These are phyloP conservation scores for Phataginus tetradactyla DNA, from an alignment of 2,797 vertebrate species.

Conservation along the genomic window DNA sequence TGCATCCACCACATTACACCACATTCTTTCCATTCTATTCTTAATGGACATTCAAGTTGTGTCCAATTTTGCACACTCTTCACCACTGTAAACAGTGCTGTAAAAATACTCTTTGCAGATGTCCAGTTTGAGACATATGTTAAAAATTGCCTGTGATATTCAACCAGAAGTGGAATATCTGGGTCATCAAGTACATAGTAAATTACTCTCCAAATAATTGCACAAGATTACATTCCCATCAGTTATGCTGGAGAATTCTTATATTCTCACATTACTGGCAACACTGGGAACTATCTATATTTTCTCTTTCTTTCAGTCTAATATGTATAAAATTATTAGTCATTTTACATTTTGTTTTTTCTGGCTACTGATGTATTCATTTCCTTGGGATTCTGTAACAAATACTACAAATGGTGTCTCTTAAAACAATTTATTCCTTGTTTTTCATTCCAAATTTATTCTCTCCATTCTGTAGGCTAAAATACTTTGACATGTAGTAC, in stretches of 20 bases:
- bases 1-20: neutral
- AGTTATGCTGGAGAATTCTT: neutral
- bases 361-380: neutral
- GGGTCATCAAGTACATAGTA: neutral
- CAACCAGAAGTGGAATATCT: neutral
- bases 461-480: neutral
- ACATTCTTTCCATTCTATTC: neutral
- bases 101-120: neutral
- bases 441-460: neutral
- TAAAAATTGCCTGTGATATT: neutral
- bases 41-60: neutral
- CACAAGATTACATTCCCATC: neutral
- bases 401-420: neutral
- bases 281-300: neutral
- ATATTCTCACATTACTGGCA: neutral
- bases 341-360: neutral
- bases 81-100: neutral
- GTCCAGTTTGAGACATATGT: neutral
- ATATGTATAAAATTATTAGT: neutral
- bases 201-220: neutral
- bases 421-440: neutral
- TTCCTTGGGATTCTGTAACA: neutral
- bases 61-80: neutral
- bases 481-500: neutral
- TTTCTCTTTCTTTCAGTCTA: neutral